Percentiles rank a stretch among this genome's conserved stretches.
These are phyloP conservation scores for Allobates femoralis DNA, from an alignment of 2,797 vertebrate species.

Conservation along the genomic window DNA sequence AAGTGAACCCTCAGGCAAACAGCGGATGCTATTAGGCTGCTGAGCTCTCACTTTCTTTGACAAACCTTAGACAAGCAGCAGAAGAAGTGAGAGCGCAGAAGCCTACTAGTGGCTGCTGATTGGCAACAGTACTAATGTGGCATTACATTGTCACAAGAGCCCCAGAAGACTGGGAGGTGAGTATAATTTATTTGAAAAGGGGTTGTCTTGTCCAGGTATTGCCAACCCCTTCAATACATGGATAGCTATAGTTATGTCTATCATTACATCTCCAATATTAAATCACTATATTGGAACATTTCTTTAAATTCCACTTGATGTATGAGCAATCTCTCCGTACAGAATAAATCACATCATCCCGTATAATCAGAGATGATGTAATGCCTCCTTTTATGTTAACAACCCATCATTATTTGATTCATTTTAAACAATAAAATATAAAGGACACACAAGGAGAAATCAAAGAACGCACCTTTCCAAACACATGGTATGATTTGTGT, in stretches of 20 bases:
- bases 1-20: too few relatives aligned
- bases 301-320: background rate
- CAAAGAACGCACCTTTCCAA: background rate
- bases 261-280: too few relatives aligned
- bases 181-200: too few relatives aligned
- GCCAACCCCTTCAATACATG: background rate
- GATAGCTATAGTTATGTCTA: background rate
- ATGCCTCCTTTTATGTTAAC: constrained; percentile 6
- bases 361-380: constrained; percentile 9
- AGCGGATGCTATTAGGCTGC: too few relatives aligned
- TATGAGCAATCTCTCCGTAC: background rate
- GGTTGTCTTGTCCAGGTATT: too few relatives aligned
- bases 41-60: too few relatives aligned
- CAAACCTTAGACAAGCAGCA: too few relatives aligned
- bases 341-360: constrained; percentile 7
- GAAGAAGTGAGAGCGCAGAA: too few relatives aligned
- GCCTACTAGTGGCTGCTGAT: too few relatives aligned
- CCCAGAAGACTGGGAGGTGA: too few relatives aligned
- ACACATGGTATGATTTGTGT: background rate
- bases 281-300: background rate
- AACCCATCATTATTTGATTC: background rate
- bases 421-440: constrained; percentile 13
- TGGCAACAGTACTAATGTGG: too few relatives aligned
- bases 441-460: background rate
- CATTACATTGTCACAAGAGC: too few relatives aligned